A percentile compares a stretch with the other conserved stretches of the same genome.
phyloP scores from a whole-genome alignment of 1,140 invertebrate species.

The Diabrotica undecimpunctata region DNA sequence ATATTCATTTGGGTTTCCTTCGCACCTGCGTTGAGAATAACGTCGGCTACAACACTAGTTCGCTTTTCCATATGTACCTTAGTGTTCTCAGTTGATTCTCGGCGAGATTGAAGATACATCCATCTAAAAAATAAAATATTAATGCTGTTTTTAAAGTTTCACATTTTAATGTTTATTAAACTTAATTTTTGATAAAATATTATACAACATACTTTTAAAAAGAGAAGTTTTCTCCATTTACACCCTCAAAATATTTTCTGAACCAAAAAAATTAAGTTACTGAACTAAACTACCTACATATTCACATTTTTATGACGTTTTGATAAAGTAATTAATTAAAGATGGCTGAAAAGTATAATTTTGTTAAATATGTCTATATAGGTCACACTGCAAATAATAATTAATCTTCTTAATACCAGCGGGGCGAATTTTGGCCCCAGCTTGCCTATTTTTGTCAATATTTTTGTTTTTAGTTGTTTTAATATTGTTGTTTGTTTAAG shows the following conservation, averaged over 20 bases:
- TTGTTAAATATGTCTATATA: no score
- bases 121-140: conserved; percentile 41
- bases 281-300: no score
- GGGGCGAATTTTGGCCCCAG: no score
- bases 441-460: no score
- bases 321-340: no score
- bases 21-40: conserved; percentile 26
- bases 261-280: not conserved
- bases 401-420: no score
- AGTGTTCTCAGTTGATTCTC: conserved; percentile 3
- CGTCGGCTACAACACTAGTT: conserved; percentile 27
- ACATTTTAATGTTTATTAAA: not conserved
- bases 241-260: not conserved
- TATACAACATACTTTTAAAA: not conserved
- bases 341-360: no score
- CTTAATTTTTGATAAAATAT: not conserved
- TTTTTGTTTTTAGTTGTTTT: no score
- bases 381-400: no score
- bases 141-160: not conserved
- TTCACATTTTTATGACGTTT: no score
- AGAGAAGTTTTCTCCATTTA: not conserved
- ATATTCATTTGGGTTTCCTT: conserved; percentile 33
- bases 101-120: conserved; percentile 56
- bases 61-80: conserved; percentile 10
- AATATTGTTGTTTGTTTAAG: no score